Conservation (phyloP, 2,888 invertebrate species). For the Phengaris alcon region DNA sequence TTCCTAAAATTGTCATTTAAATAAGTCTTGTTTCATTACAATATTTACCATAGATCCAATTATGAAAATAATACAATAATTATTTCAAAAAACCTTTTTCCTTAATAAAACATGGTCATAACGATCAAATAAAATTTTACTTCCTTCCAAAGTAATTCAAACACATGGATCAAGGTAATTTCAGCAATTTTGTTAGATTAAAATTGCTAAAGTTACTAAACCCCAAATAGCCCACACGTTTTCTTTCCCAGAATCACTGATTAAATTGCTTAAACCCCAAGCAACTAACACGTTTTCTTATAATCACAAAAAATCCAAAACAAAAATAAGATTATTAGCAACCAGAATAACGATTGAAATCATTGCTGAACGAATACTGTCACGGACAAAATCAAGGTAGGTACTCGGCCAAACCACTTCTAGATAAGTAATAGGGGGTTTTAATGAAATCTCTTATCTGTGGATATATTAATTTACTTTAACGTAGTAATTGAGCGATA, state of each 20-base stretch:
- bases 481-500: conserved; percentile 62
- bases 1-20: too few species aligned
- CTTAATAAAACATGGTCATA: not conserved
- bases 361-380: not conserved
- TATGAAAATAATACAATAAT: too few species aligned
- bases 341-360: not conserved
- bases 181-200: not conserved
- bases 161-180: not conserved
- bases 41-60: too few species aligned
- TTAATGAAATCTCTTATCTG: conserved; percentile 58
- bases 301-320: too few species aligned
- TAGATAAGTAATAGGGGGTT: conserved; percentile 50
- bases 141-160: not conserved
- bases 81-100: too few species aligned
- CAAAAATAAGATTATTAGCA: not conserved
- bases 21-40: too few species aligned
- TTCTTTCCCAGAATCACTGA: too few species aligned
- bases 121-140: not conserved
- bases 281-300: too few species aligned
- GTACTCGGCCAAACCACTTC: conserved; percentile 39
- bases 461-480: conserved; percentile 59
- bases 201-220: not conserved
- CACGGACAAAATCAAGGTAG: conserved; percentile 34
- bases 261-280: too few species aligned
- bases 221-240: too few species aligned